phyloP scores from a whole-genome alignment of 2,113 vertebrate species.

The Gobius niger region DNA sequence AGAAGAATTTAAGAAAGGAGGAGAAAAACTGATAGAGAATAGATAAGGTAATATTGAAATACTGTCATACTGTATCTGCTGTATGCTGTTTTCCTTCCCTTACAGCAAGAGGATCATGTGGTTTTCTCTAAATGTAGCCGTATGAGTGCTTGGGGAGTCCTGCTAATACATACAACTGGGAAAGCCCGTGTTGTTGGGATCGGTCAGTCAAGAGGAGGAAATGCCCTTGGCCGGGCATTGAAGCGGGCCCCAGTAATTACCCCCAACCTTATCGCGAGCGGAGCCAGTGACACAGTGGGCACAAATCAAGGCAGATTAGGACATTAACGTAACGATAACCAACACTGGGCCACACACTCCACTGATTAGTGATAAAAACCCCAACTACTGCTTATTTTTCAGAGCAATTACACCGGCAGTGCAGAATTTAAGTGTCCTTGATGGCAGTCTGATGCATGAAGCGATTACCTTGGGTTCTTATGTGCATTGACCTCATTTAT shows the following conservation, averaged over 20 bases:
- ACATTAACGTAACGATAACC: conserved; percentile 63
- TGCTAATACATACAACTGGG: conserved; percentile 55
- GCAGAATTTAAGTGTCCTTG: conserved; percentile 64
- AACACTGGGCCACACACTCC: conserved; percentile 50
- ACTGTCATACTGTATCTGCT: no score
- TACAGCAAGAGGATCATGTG: background rate
- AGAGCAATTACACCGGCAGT: conserved; percentile 56
- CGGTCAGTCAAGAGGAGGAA: conserved; percentile 54
- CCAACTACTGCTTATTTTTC: conserved; percentile 57
- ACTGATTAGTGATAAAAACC: conserved; percentile 58
- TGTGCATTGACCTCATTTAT: conserved; percentile 69
- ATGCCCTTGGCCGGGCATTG: conserved; percentile 75
- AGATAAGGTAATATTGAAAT: no score
- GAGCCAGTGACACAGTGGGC: conserved; percentile 40
- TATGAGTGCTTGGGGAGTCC: conserved; percentile 55
- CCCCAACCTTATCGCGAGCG: conserved; percentile 68
- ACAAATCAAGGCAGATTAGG: conserved; percentile 58
- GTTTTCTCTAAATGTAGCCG: background rate
- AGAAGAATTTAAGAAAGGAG: no score
- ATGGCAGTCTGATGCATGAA: conserved; percentile 62
- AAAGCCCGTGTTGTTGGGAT: conserved; percentile 67
- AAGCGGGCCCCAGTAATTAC: conserved; percentile 73
- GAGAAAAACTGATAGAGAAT: no score
- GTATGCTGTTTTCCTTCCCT: no score
- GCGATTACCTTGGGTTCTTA: conserved; percentile 67